Base-by-base conservation (phyloP, 2,797 vertebrate genomes). In the Eutrigla gurnardus region DNA sequence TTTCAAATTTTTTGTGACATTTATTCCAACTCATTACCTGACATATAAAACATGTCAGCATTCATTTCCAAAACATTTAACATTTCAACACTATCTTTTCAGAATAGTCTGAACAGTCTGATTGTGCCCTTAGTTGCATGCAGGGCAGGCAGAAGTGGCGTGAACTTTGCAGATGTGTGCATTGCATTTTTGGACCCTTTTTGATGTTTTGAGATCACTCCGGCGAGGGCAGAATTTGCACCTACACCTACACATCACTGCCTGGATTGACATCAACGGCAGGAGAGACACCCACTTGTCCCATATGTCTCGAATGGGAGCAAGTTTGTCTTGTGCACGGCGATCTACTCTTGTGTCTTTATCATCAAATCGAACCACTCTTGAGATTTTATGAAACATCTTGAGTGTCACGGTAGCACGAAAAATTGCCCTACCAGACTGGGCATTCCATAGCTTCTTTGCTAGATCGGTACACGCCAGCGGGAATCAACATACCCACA, bases 221-320 rank as follows among this genome's bases (percentile, higher is more conserved):
- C n/a, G n/a, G n/a, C n/a, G n/a, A n/a, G n/a, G n/a, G n/a, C n/a
- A n/a, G n/a, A n/a, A n/a, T n/a, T n/a, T n/a, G n/a, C n/a, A n/a
- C n/a, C n/a, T n/a, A n/a, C n/a, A n/a, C n/a, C n/a, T n/a, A n/a
- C 12, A 46, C 36, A 40, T 50, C 17, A 10, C 15, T 18, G 25
- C 60, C 47, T 40, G 36, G n/a, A 39, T 50, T 2, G 43, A n/a
- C 42, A 63, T 33, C 0, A 3, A 10, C 7, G 1, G 60, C 60
- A 46, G 60, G 40, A 32, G 60, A 43, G 12, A 43, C 60, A 64
- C 62, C 42, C 33, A 35, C 45, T 64, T 64, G 45, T 64, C 61
- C 61, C 45, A 64, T 4, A 64, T 10, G 7, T 46, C 42, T 17
- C 45, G 0, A n/a, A 12, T 49, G 7, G 45, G 25, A 33, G 45